Evolutionary conservation across 2,113 vertebrate genomes (phyloP).

Genomic region (Salvelinus fontinalis): DNA sequence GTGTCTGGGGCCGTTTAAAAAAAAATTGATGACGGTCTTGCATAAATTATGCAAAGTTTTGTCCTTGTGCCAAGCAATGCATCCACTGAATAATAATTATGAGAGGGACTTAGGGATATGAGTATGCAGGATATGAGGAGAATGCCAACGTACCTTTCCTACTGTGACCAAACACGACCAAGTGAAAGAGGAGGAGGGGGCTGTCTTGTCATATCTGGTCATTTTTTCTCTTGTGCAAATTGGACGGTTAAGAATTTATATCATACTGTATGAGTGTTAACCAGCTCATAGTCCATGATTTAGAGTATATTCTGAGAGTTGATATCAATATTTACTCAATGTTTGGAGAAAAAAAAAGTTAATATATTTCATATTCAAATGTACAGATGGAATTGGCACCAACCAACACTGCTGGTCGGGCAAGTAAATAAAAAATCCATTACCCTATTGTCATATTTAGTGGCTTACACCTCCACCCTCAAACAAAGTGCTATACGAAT

Average conservation of each 20-base stretch:
- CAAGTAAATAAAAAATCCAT: conserved; percentile 46
- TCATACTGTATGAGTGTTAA: too few relatives aligned
- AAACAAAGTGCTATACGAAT: background rate
- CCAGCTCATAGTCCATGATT: too few relatives aligned
- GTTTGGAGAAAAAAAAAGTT: background rate
- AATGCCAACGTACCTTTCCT: conserved; percentile 47
- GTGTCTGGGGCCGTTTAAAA: conserved; percentile 62
- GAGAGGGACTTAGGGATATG: conserved; percentile 54
- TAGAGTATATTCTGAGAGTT: too few relatives aligned
- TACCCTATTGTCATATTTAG: conserved; percentile 49
- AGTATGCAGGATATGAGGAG: conserved; percentile 58
- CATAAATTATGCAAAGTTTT: conserved; percentile 85
- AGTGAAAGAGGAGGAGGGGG: background rate
- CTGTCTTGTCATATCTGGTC: background rate
- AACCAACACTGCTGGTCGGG: conserved; percentile 18
- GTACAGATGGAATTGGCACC: conserved; percentile 20
- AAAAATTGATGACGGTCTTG: conserved; percentile 79
- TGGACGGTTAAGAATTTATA: too few relatives aligned
- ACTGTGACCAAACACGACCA: conserved; percentile 22
- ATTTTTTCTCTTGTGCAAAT: too few relatives aligned
- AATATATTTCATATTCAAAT: conserved; percentile 4
- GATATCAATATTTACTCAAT: background rate
- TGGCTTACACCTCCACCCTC: background rate
- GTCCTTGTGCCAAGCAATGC: conserved; percentile 77
- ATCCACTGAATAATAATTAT: conserved; percentile 78